Evolutionary conservation across 2,797 vertebrate genomes (phyloP).

Genomic region (Sciurus carolinensis): DNA sequence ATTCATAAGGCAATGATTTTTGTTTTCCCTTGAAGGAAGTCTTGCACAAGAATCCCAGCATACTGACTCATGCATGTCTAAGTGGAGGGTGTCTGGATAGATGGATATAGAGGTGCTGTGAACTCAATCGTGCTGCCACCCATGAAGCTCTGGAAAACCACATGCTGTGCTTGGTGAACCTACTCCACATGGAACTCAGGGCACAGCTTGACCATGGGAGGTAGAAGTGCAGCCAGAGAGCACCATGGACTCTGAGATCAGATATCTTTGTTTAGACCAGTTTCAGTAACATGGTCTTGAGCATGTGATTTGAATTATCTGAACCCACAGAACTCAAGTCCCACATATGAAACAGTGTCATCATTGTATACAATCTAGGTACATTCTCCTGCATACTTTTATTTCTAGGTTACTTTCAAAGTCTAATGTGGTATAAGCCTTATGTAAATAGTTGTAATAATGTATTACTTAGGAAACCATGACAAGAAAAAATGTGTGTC

Average conservation of each 20-base stretch:
- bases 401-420: background rate
- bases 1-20: too few relatives aligned
- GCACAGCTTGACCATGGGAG: background rate
- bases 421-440: background rate
- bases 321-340: background rate
- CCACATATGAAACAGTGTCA: background rate
- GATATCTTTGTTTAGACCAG: background rate
- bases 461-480: too few relatives aligned
- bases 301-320: background rate
- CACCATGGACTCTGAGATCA: background rate
- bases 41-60: background rate
- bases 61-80: background rate
- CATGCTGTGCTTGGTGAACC: background rate
- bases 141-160: background rate
- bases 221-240: background rate
- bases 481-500: too few relatives aligned
- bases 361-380: background rate
- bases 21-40: too few relatives aligned
- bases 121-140: background rate
- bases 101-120: background rate
- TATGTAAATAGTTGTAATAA: too few relatives aligned
- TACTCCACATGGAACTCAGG: background rate
- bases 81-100: background rate
- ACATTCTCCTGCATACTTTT: background rate
- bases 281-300: background rate